Conservation (phyloP, 2,888 invertebrate species). For the Terebella lapidaria region DNA sequence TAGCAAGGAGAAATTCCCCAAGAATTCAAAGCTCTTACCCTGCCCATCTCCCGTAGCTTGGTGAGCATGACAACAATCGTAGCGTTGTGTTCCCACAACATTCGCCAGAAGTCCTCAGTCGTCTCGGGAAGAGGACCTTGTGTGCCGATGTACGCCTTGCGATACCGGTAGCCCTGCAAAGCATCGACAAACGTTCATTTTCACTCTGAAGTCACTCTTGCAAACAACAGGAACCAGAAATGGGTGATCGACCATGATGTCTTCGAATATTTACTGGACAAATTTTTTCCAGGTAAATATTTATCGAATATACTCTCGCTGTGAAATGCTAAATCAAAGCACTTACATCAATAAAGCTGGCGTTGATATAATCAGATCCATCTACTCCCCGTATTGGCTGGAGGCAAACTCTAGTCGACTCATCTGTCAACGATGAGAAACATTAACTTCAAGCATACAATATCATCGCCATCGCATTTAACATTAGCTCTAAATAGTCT, state of each 20-base stretch:
- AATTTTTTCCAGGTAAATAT: too few relatives aligned
- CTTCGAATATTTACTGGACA: too few relatives aligned
- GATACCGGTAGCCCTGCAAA: slow-evolving; percentile 58
- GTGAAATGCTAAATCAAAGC: too few relatives aligned
- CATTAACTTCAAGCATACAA: background rate
- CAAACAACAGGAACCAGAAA: too few relatives aligned
- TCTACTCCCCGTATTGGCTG: slow-evolving; percentile 84
- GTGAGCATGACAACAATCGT: slow-evolving; percentile 99
- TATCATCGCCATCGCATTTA: background rate
- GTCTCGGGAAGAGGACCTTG: slow-evolving; percentile 96
- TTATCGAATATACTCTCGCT: too few relatives aligned
- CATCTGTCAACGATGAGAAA: slow-evolving; percentile 58
- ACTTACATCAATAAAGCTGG: slow-evolving; percentile 87
- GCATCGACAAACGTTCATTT: too few relatives aligned
- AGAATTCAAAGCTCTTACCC: slow-evolving; percentile 72
- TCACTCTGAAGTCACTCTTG: too few relatives aligned
- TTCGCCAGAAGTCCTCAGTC: slow-evolving; percentile 97
- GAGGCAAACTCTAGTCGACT: slow-evolving; percentile 87
- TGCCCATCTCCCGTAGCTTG: slow-evolving; percentile 94
- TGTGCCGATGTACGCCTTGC: slow-evolving; percentile 93
- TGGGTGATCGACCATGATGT: too few relatives aligned
- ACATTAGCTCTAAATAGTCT: background rate
- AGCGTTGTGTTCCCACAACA: slow-evolving; percentile 99
- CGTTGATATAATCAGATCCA: slow-evolving; percentile 96
- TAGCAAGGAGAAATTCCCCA: too few relatives aligned